phyloP scores from a whole-genome alignment of 53 echinoderm and acorn worm species.

The Hippasteria phrygiana region DNA sequence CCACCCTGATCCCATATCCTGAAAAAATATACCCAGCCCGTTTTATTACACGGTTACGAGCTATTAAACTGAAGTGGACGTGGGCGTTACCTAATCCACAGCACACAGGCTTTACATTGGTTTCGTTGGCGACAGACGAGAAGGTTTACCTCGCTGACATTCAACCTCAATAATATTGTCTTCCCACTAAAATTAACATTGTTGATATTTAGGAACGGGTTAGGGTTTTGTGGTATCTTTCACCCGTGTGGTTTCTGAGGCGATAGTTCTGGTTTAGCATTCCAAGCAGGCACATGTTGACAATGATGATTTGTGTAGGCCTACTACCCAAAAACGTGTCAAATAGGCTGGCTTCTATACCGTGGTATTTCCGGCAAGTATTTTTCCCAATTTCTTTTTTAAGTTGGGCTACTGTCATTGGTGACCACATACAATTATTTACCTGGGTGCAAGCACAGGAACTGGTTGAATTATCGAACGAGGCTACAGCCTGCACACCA shows the following conservation, averaged over 20 bases:
- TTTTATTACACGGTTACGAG: conserved; percentile 7
- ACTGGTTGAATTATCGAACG: no score
- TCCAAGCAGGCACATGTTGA: neutral
- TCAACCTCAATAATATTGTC: neutral
- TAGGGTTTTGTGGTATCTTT: neutral
- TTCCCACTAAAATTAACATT: neutral
- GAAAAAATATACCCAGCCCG: neutral
- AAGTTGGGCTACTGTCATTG: no score
- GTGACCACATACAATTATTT: no score
- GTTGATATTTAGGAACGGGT: neutral
- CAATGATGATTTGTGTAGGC: neutral
- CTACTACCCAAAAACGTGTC: no score
- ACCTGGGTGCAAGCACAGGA: no score
- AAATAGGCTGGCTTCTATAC: no score
- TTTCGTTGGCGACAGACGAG: neutral
- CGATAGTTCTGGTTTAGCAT: neutral
- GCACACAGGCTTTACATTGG: neutral
- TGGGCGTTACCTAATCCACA: conserved; percentile 2
- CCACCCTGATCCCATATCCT: neutral
- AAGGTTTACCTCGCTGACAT: neutral
- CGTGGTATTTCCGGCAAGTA: no score
- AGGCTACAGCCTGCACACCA: no score
- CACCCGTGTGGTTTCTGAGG: neutral
- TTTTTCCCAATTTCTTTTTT: no score
- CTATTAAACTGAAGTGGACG: conserved; percentile 8